Base-by-base conservation (phyloP, 2,888 invertebrate species). In the Suillia variegata region DNA sequence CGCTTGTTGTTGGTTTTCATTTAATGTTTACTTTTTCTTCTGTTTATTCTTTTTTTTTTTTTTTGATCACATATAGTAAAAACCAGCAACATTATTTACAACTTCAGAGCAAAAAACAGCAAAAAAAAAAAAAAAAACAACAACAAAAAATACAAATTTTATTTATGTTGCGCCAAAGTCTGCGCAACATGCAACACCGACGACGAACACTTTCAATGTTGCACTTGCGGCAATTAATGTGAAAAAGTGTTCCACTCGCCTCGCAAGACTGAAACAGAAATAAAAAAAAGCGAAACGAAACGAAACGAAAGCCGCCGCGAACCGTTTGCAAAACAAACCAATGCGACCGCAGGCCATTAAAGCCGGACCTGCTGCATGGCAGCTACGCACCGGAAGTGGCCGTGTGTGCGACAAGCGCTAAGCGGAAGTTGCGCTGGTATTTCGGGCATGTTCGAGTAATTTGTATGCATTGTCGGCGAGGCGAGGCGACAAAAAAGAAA, bases 321-420 rank as follows among this genome's bases (percentile, higher is more conserved):
- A n/a, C n/a, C n/a, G n/a, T n/a, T n/a, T n/a, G 45, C 45, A 45
- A 3, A 13, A 20, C 38, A 38, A 8, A 59, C 59, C 62, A 62
- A 62, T 60, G 62, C 52, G 59, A 59, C 61, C 60, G 58, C 61
- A 58, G 60, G 62, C 62, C 62, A 64, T 64, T 64, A 64, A 64
- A 56, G 60, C 58, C 62, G 58, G 6, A 31, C 10, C n/a, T 38
- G 38, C 38, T n/a, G n/a, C 38, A n/a, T 38, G 38, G 38, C 10
- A 5, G 10, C 4, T 38, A 38, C 38, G 38, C 38, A 38, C 38
- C 10, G 38, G 38, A 38, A 38, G 38, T n/a, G 38, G 26, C 26
- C 26, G 10, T 26, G 5, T 26, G 26, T 26, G n/a, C 38, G 10
- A 38, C 10, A 8, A n/a, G 3, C 38, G 15, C 15, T n/a, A 38